Conservation (phyloP, 2,888 invertebrate species). For the Aquatica leii region DNA sequence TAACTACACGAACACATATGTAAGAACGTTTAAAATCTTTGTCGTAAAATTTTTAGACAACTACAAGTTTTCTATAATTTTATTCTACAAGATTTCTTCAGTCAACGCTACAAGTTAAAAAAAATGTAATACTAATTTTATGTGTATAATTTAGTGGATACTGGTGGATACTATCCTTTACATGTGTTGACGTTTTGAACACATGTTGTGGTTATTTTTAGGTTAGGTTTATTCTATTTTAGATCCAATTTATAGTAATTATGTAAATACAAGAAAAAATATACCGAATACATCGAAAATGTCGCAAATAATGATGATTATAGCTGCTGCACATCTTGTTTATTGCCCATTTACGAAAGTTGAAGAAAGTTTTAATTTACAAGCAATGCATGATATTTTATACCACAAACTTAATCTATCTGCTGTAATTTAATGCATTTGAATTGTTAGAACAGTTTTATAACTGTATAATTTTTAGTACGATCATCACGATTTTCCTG, state of each 20-base stretch:
- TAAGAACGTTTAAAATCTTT: no score
- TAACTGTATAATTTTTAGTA: constrained; percentile 72
- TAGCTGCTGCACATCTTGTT: constrained; percentile 81
- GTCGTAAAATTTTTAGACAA: no score
- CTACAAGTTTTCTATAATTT: no score
- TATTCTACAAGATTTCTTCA: no score
- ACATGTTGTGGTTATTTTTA: constrained; percentile 28
- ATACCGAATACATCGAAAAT: constrained; percentile 60
- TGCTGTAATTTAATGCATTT: constrained; percentile 68
- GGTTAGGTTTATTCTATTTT: constrained; percentile 53
- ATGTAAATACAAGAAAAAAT: constrained; percentile 44
- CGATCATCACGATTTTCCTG: constrained; percentile 97
- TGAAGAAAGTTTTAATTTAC: constrained; percentile 98
- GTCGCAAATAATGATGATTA: constrained; percentile 77
- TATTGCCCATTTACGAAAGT: constrained; percentile 98
- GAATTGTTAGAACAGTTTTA: not conserved
- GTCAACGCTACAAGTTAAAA: no score
- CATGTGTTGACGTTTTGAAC: not conserved
- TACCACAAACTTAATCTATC: constrained; percentile 85
- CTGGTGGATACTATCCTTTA: no score
- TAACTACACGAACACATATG: no score
- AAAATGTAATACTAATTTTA: no score
- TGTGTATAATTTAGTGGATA: no score
- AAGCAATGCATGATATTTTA: constrained; percentile 96
- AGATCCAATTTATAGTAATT: constrained; percentile 45